Evolutionary conservation across 30 jellyfish, hydroid and myxozoan genomes (phyloP), one percentile per base, ranked within the genome.

Genomic region (Nemopilema nomurai): DNA sequence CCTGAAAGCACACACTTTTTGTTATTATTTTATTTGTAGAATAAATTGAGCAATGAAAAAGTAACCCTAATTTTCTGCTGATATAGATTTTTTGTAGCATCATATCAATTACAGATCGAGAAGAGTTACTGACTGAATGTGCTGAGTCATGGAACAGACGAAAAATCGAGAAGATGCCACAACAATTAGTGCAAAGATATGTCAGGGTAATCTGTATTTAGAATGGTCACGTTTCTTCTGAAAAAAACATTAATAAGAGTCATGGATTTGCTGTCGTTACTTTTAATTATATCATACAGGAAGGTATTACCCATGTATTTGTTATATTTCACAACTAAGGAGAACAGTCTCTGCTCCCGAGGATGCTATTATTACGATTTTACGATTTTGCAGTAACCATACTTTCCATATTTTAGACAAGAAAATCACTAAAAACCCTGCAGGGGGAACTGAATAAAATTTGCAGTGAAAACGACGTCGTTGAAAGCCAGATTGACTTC

Each of bases 121-220:
- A 81, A 23, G 88, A 81, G 18, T 18, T 69, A 16, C 77, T 81
- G 50, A 81, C 90, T 18, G 90, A 81, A 25, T 57, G 77, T 67
- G 84, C 67, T 66, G 71, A 67, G 49, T 67, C 85, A 28, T 68
- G 83, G 83, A 81, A 65, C 63, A 81, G 49, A 51, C 69, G 90
- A 33, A 81, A 81, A 67, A 33, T 81, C 0, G 67, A 66, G 52
- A 81, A 81, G 49, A 67, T 81, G 84, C 71, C 84, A 0, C 49
- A 31, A 28, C 84, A 31, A 21, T 67, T 49, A 31, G 28, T 71
- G 51, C 73, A 3, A 17, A 74, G 84, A 74, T 74, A 1, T 74
- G 25, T 74, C 51, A 29, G 84, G 71, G 84, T 74, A 72, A 24
- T 29, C 49, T 19, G 21, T 57, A 24, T 72, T 72, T 33, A 23